phyloP scores from a whole-genome alignment of 2,888 invertebrate species.

The Boloria euphrosyne region DNA sequence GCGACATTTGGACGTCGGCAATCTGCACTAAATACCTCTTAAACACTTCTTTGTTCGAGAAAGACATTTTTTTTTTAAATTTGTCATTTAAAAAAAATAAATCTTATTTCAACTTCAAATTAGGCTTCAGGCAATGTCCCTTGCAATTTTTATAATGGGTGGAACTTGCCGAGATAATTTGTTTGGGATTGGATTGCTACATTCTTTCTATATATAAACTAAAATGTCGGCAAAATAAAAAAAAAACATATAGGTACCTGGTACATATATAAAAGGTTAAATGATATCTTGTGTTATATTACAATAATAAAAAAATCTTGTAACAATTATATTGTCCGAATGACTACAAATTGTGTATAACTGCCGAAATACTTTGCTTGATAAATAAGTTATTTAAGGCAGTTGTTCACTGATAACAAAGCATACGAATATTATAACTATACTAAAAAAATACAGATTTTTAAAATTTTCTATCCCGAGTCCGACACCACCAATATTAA shows the following conservation, averaged over 20 bases:
- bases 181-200: too few species aligned
- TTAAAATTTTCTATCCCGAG: too few species aligned
- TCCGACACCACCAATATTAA: too few species aligned
- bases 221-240: too few species aligned
- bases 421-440: too few species aligned
- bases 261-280: too few species aligned
- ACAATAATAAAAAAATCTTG: background rate
- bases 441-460: too few species aligned
- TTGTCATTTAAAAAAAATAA: slow-evolving; percentile 9
- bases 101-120: slow-evolving; percentile 7
- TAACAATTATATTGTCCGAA: slow-evolving; percentile 1
- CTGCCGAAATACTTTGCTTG: slow-evolving; percentile 49
- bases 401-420: slow-evolving; percentile 28
- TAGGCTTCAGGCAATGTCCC: background rate
- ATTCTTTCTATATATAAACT: too few species aligned
- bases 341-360: slow-evolving; percentile 53
- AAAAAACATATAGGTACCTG: too few species aligned
- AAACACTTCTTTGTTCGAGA: slow-evolving; percentile 49
- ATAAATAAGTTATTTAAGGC: slow-evolving; percentile 42
- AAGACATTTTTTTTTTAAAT: slow-evolving; percentile 36
- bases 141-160: background rate
- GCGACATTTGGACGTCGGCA: slow-evolving; percentile 51
- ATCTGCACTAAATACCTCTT: slow-evolving; percentile 54
- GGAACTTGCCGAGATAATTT: background rate
- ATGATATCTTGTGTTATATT: too few species aligned